A percentile compares a stretch with the other conserved stretches of the same genome.
Conservation (phyloP, 2,888 invertebrate species). For the Fragum fragum region DNA sequence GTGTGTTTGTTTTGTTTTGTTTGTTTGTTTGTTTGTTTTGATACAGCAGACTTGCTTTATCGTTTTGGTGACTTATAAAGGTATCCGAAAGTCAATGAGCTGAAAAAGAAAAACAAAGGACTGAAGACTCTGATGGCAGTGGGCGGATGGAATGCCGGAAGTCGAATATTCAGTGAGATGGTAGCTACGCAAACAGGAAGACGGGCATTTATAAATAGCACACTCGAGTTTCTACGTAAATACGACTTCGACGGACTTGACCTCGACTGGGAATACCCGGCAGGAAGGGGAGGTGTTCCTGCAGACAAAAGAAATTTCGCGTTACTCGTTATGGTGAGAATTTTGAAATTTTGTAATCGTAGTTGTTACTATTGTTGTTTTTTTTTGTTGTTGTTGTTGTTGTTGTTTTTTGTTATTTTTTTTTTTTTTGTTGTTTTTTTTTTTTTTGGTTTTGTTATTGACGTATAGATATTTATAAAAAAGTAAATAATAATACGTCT, state of each 20-base stretch:
- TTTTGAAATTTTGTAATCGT: too few species aligned
- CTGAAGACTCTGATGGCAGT: conserved; percentile 82
- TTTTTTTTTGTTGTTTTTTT: too few species aligned
- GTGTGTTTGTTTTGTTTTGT: too few species aligned
- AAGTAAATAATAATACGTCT: too few species aligned
- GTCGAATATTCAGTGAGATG: conserved; percentile 77
- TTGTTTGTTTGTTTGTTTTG: too few species aligned
- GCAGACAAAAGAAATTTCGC: conserved; percentile 77
- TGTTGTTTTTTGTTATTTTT: too few species aligned
- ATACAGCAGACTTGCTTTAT: too few species aligned
- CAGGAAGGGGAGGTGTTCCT: conserved; percentile 76
- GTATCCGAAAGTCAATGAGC: conserved; percentile 67
- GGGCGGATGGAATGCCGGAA: conserved; percentile 83
- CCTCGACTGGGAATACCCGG: conserved; percentile 85
- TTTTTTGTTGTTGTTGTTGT: too few species aligned
- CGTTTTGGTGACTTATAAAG: too few species aligned
- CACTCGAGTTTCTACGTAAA: conserved; percentile 71
- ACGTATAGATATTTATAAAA: too few species aligned
- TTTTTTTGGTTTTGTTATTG: too few species aligned
- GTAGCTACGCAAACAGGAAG: conserved; percentile 63
- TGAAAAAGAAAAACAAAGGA: conserved; percentile 75
- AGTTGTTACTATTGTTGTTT: too few species aligned
- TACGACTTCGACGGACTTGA: conserved; percentile 82
- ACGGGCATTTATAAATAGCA: conserved; percentile 74
- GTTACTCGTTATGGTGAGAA: conserved; percentile 70